Conservation (phyloP, 2,113 vertebrate species). For the Menidia beryllina region DNA sequence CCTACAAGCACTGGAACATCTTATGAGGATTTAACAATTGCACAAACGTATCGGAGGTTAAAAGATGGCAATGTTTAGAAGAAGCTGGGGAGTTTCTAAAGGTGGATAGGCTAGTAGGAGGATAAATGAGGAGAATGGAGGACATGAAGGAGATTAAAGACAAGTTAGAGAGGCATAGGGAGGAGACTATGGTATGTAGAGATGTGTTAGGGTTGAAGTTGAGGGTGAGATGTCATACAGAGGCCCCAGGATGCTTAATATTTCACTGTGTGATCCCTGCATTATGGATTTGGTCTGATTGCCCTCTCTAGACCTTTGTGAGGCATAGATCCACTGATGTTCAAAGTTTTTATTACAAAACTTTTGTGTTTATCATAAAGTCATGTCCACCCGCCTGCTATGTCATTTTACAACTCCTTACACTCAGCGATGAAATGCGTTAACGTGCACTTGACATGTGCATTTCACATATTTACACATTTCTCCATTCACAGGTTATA, state of each 20-base stretch:
- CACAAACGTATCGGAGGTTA: constrained; percentile 16
- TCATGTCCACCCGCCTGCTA: background rate
- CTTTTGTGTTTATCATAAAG: constrained; percentile 53
- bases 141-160: constrained; percentile 33
- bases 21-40: background rate
- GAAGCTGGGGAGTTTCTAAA: constrained; percentile 15
- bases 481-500: constrained; percentile 44
- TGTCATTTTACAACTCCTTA: background rate
- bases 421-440: constrained; percentile 18
- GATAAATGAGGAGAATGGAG: constrained; percentile 12
- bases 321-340: constrained; percentile 40
- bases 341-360: constrained; percentile 59
- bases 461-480: constrained; percentile 33
- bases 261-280: constrained; percentile 77
- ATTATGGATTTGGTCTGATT: constrained; percentile 78
- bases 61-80: constrained; percentile 14
- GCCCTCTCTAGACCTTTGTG: constrained; percentile 70
- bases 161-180: constrained; percentile 22
- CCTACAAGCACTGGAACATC: background rate
- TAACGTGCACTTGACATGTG: constrained; percentile 15
- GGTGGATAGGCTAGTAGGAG: background rate
- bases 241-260: constrained; percentile 80
- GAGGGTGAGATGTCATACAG: constrained; percentile 76
- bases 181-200: constrained; percentile 51
- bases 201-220: constrained; percentile 68